Base-by-base conservation (phyloP, 2,888 invertebrate species). In the Caenorhabditis angaria region DNA sequence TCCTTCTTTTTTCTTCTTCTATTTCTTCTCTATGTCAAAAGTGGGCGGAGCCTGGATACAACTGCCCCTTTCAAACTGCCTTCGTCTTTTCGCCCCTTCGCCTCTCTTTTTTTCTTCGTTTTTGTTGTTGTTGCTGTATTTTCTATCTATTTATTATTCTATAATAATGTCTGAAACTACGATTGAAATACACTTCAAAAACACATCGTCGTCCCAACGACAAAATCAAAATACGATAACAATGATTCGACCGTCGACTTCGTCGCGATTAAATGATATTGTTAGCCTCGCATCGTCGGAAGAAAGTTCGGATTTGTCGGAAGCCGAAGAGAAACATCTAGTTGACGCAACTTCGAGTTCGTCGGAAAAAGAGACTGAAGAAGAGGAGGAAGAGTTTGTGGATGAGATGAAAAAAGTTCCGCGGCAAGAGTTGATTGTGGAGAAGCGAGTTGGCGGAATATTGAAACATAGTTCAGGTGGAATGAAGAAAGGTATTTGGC, bases 261-360 rank as follows among this genome's bases (percentile, higher is more conserved):
- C 76, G n/a, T 71, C 73, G 25, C 72, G 65, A 14, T 41, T 41
- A 14, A 41, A 41, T 14, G 41, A 41, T 41, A 41, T 41, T 41
- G 41, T 41, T 14, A 41, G 41, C 18, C 64, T 81, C 18, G 81
- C 81, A 6, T 76, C 76, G 14, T 79, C 79, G n/a, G 81, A 81
- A 63, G 69, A 68, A 22, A 68, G 68, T 22, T 76, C 76, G n/a
- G 76, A 76, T 70, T 65, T 74, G 14, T 75, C 76, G 20, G 65
- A 56, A 18, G 66, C 60, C 27, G 51, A 50, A 28, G 66, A 74
- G 35, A 57, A 69, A 25, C 56, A 66, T 0, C 20, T 62, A 12
- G 41, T 55, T 12, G 63, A 63, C 50, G 56, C 48, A 28, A 54
- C 35, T 1, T 35, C 54, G 25, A 66, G 63, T 10, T 60, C 63